Conservation (phyloP, 1,140 invertebrate genomes). For the Magallana gigas region DNA sequence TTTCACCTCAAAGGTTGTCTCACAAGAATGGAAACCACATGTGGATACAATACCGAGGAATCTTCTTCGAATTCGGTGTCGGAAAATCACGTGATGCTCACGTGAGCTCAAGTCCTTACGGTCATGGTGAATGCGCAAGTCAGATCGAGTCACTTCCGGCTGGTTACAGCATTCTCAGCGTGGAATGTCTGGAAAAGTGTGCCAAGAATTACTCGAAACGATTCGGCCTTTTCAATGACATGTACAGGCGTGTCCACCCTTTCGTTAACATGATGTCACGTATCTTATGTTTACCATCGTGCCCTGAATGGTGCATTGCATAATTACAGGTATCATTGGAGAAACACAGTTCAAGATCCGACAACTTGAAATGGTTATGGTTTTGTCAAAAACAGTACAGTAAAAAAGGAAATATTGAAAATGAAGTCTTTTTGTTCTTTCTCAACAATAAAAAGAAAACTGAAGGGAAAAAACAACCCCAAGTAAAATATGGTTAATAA, state of each 20-base stretch:
- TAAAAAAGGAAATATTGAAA: no score
- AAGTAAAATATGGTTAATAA: no score
- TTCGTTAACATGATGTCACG: neutral
- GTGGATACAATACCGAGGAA: neutral
- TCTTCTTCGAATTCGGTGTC: neutral
- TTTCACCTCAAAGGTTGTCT: neutral
- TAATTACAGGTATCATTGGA: no score
- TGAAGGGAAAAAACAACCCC: no score
- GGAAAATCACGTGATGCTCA: neutral
- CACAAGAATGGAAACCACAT: neutral
- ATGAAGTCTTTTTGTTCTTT: no score
- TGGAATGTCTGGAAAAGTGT: neutral
- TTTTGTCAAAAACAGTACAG: no score
- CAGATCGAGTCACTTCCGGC: neutral
- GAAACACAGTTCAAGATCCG: no score
- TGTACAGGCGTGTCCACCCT: neutral
- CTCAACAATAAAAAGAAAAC: no score
- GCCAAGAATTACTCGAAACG: neutral
- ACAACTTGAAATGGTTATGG: no score
- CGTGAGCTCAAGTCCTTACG: neutral
- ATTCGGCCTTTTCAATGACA: neutral
- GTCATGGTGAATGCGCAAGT: neutral
- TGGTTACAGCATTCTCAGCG: neutral
- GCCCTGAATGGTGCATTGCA: neutral
- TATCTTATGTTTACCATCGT: neutral